Evolutionary conservation across 2,113 vertebrate genomes (phyloP).

Genomic region (Lynx canadensis): DNA sequence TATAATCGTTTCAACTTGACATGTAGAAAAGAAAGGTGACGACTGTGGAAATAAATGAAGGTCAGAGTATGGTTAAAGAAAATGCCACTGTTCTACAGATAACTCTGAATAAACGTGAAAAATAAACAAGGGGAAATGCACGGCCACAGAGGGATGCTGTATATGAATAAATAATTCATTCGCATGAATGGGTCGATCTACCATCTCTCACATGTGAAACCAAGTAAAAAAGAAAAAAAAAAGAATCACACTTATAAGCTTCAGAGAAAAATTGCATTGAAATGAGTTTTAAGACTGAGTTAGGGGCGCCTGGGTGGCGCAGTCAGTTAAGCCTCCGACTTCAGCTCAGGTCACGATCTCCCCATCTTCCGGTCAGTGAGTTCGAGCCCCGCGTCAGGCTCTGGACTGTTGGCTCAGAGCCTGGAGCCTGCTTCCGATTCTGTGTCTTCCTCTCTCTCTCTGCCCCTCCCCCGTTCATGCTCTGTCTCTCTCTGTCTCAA

Average conservation of each 20-base stretch:
- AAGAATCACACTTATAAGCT: not conserved
- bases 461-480: too few species aligned
- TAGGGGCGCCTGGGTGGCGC: too few species aligned
- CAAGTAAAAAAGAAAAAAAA: not conserved
- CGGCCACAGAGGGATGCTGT: fast-evolving
- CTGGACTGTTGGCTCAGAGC: too few species aligned
- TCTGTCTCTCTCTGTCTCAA: too few species aligned
- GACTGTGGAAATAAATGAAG: not conserved
- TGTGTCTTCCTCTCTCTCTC: too few species aligned
- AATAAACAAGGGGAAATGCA: not conserved
- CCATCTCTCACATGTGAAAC: not conserved
- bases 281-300: not conserved
- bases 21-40: not conserved
- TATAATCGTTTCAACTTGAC: not conserved
- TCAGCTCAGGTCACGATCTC: too few species aligned
- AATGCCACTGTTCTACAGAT: too few species aligned
- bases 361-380: too few species aligned
- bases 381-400: too few species aligned
- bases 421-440: too few species aligned
- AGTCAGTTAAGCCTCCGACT: too few species aligned
- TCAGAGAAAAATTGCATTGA: not conserved
- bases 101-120: not conserved
- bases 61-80: not conserved
- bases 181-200: fast-evolving
- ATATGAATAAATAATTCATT: not conserved